These are phyloP conservation scores for Spodoptera littoralis DNA, from an alignment of 2,888 invertebrate species.

Conservation along the genomic window DNA sequence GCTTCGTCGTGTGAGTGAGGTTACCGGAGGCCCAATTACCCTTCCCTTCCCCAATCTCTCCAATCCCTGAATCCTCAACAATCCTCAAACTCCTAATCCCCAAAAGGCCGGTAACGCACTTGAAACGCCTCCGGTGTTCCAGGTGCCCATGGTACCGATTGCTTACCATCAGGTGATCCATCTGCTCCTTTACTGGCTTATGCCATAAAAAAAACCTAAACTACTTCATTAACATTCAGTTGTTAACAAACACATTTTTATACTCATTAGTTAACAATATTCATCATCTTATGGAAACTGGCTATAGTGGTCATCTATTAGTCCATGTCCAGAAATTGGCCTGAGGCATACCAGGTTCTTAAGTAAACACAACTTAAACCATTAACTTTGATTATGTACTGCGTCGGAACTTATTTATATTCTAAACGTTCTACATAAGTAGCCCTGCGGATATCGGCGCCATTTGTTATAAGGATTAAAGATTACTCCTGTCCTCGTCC, in stretches of 20 bases:
- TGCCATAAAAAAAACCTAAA: too few species aligned
- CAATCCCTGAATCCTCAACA: too few species aligned
- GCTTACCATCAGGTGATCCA: too few species aligned
- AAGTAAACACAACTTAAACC: slow-evolving; percentile 43
- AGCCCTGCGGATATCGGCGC: slow-evolving; percentile 36
- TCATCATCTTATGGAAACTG: slow-evolving; percentile 42
- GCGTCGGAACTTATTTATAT: slow-evolving; percentile 49
- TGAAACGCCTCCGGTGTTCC: too few species aligned
- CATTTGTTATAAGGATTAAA: slow-evolving; percentile 43
- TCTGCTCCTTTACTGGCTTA: too few species aligned
- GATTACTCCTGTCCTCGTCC: slow-evolving; percentile 1
- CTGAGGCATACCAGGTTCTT: slow-evolving; percentile 18
- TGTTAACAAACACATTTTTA: slow-evolving; percentile 22
- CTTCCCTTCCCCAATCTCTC: too few species aligned
- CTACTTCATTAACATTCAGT: too few species aligned
- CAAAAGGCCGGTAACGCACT: too few species aligned
- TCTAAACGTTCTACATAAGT: slow-evolving; percentile 38
- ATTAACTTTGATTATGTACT: slow-evolving; percentile 51
- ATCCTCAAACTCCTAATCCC: too few species aligned
- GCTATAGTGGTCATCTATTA: slow-evolving; percentile 37
- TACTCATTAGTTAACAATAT: slow-evolving; percentile 24
- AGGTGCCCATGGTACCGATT: too few species aligned
- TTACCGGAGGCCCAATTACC: too few species aligned
- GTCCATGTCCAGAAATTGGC: slow-evolving; percentile 11
- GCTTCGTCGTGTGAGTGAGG: too few species aligned